Evolutionary conservation across 2,888 invertebrate genomes (phyloP).

Genomic region (Seira sanloemensis): DNA sequence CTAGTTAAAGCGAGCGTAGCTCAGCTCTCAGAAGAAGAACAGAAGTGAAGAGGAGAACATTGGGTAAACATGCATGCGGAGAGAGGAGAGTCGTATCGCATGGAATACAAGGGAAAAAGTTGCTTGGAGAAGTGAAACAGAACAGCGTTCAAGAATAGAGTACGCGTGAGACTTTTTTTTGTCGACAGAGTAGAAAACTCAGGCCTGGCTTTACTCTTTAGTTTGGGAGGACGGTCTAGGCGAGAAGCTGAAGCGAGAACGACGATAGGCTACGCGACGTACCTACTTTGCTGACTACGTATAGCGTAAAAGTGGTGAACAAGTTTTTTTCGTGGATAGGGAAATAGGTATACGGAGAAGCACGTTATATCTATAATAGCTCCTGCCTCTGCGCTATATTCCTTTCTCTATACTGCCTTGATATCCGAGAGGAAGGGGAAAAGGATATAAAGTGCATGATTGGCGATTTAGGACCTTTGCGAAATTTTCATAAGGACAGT

Average conservation of each 20-base stretch:
- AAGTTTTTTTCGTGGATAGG: background rate
- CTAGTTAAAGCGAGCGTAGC: background rate
- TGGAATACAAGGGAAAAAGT: conserved; percentile 8
- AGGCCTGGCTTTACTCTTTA: background rate
- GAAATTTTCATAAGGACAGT: conserved; percentile 10
- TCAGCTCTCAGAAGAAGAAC: conserved; percentile 56
- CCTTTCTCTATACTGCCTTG: background rate
- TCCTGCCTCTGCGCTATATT: background rate
- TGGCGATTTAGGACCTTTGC: too few relatives aligned
- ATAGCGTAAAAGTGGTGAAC: background rate
- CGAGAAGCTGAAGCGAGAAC: background rate
- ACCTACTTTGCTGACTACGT: too few relatives aligned
- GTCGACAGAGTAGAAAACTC: background rate
- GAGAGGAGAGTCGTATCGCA: conserved; percentile 8
- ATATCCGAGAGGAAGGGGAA: background rate
- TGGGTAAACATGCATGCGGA: conserved; percentile 46
- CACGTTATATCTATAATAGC: background rate
- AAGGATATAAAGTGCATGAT: background rate
- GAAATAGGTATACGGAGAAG: background rate
- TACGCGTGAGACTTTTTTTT: background rate
- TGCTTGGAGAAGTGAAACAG: conserved; percentile 8
- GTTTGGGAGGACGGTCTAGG: background rate
- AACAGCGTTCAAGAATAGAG: background rate
- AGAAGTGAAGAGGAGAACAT: conserved; percentile 59
- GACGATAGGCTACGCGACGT: too few relatives aligned